Conservation (phyloP, 1,140 invertebrate genomes). For the Pararge aegeria region DNA sequence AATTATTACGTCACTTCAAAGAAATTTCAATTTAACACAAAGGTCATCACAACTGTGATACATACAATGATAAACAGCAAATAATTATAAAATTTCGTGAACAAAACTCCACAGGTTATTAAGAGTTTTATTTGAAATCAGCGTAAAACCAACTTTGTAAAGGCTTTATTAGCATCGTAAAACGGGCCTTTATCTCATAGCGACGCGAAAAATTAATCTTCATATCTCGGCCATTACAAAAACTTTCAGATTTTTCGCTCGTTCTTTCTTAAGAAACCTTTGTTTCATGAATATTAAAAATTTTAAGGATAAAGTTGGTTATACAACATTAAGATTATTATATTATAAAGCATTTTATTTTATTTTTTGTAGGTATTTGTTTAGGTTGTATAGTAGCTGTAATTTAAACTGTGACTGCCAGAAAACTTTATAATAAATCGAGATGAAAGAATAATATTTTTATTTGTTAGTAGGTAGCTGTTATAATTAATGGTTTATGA, state of each 20-base stretch:
- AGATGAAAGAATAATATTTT: no score
- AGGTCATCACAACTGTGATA: not conserved
- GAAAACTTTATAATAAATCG: no score
- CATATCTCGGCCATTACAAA: constrained; percentile 15
- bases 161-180: constrained; percentile 12
- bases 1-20: not conserved
- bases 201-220: constrained; percentile 15
- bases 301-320: constrained; percentile 1
- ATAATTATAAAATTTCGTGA: not conserved
- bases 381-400: no score
- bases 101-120: not conserved
- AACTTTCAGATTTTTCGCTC: constrained; percentile 9
- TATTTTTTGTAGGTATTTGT: no score
- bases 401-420: no score
- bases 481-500: no score
- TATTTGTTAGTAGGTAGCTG: no score
- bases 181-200: constrained; percentile 10
- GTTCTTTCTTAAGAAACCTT: constrained; percentile 10
- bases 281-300: constrained; percentile 11
- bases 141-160: not conserved
- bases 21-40: not conserved
- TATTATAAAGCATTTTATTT: no score
- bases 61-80: not conserved
- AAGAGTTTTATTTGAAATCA: constrained; percentile 6
- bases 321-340: not conserved